A percentile compares a stretch with the other conserved stretches of the same genome.
Evolutionary conservation across 2,888 invertebrate species (phyloP).

Genomic region (Zaprionus obscuricornis): DNA sequence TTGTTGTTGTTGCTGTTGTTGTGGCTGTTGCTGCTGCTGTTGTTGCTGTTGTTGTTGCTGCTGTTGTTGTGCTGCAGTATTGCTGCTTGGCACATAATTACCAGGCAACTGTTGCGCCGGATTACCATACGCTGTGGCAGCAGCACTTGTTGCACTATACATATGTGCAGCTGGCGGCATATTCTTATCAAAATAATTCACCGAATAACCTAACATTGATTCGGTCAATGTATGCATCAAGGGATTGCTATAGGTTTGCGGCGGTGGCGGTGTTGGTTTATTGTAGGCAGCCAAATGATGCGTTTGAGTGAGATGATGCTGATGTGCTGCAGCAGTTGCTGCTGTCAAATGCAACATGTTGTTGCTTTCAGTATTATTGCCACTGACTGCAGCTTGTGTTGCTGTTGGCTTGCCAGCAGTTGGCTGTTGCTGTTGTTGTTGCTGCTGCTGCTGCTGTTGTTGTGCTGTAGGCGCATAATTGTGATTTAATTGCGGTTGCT

Average conservation of each 20-base stretch:
- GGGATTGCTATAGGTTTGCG: constrained; percentile 80
- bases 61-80: constrained; percentile 43
- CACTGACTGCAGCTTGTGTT: constrained; percentile 34
- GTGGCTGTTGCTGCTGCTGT: constrained; percentile 33
- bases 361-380: constrained; percentile 46
- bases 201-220: constrained; percentile 77
- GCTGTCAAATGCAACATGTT: constrained; percentile 69
- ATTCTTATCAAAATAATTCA: constrained; percentile 85
- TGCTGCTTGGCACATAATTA: constrained; percentile 63
- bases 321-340: constrained; percentile 54
- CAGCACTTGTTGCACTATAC: constrained; percentile 83
- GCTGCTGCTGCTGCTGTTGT: constrained; percentile 52
- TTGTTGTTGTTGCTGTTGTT: constrained; percentile 35
- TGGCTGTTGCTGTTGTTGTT: constrained; percentile 51
- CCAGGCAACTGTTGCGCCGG: constrained; percentile 73
- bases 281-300: constrained; percentile 81
- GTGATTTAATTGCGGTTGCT: constrained; percentile 55
- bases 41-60: constrained; percentile 44
- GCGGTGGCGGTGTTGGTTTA: constrained; percentile 77
- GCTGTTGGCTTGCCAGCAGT: constrained; percentile 51
- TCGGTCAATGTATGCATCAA: constrained; percentile 80
- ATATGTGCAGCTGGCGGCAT: constrained; percentile 86
- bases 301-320: constrained; percentile 79
- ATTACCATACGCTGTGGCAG: constrained; percentile 71
- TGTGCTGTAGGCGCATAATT: constrained; percentile 65